Conservation (phyloP, 2,797 vertebrate genomes). For the Sciurus vulgaris region DNA sequence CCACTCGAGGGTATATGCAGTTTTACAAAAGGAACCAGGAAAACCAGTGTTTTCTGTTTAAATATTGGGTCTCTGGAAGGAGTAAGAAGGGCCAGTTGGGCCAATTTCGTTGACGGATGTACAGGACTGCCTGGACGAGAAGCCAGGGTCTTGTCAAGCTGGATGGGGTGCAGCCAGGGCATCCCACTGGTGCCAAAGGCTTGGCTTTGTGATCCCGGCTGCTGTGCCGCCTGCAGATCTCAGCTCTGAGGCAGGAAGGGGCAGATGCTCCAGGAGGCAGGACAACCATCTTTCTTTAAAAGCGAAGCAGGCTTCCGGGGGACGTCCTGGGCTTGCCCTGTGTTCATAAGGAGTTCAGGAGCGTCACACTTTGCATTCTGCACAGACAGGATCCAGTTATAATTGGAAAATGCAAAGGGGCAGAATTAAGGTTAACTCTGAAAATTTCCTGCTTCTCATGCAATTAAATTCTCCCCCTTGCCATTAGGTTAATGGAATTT, state of each 20-base stretch:
- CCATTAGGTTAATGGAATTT: constrained; percentile 48
- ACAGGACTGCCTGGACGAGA: background rate
- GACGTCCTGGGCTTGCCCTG: background rate
- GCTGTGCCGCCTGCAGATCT: background rate
- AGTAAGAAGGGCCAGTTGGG: background rate
- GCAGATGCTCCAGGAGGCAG: background rate
- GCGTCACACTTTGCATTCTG: background rate
- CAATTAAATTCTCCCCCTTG: constrained; percentile 62
- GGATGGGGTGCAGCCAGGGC: background rate
- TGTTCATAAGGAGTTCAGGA: constrained; percentile 36
- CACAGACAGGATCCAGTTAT: constrained; percentile 38
- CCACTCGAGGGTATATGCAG: background rate
- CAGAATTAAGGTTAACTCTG: constrained; percentile 68
- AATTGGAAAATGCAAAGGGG: constrained; percentile 54
- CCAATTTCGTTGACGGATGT: background rate
- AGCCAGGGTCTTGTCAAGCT: too few relatives aligned
- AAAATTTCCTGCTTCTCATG: constrained; percentile 72
- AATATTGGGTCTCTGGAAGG: background rate
- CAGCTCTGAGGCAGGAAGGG: background rate
- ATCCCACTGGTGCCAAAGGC: background rate
- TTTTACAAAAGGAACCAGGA: background rate
- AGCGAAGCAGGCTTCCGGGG: background rate
- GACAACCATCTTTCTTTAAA: background rate
- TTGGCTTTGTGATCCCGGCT: background rate
- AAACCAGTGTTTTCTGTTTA: background rate